Base-by-base conservation (phyloP, 2,888 invertebrate species). In the Nomada ruficornis region DNA sequence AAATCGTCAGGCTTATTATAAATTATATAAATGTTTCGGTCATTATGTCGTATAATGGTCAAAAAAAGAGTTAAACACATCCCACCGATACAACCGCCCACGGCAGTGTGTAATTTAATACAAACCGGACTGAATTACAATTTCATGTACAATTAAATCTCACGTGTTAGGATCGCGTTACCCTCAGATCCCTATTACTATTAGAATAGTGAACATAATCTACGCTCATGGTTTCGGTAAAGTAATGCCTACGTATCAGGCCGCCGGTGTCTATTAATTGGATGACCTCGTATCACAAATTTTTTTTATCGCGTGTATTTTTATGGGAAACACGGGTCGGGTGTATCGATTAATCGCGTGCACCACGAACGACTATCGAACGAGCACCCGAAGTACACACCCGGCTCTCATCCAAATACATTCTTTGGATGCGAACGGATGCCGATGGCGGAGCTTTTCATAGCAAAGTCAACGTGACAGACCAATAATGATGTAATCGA, bases 401-500 rank as follows among this genome's bases (percentile, higher is more conserved):
- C 54, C 29, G 64, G 18, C 26, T 50, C 36, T 50, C 20, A 29
- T 73, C 11, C 36, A n/a, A 59, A 59, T 15, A 36, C 59, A 62
- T 62, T 64, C 36, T 18, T 44, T 15, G 18, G 26, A 36, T 2
- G 23, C 0, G n/a, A 26, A 52, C 11, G 3, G 29, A 23, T 23
- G 13, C 18, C 52, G 26, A 11, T 42, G 13, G 4, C 65, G 18
- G 18, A 20, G 11, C 15, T 50, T 64, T 52, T 63, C 44, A 36
- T 1, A 10, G 29, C 23, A 7, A 44, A 44, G 20, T 42, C 20
- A 2, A 36, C 63, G 55, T 26, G 62, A 20, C n/a, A 47, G 73
- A 42, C 36, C 18, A 26, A 55, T 59, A 77, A 78, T 77, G 76
- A 85, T 77, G 74, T 68, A 86, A 86, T 73, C 23, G 42, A n/a